Base-by-base conservation (phyloP, 2,797 vertebrate species). In the Schizopygopsis pylzovi region DNA sequence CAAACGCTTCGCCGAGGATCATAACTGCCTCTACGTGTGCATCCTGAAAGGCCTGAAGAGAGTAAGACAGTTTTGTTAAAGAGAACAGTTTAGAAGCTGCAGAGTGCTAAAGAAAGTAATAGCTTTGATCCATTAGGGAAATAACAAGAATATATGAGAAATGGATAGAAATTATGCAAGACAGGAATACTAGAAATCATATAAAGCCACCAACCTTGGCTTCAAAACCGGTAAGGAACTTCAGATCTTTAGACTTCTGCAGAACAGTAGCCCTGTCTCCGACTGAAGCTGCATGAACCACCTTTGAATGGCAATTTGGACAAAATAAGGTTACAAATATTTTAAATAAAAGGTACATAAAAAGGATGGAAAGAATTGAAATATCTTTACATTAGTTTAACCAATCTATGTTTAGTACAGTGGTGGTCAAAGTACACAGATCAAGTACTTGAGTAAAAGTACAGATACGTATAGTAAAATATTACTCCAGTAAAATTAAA, bases 191-290 rank as follows among this genome's bases (percentile, higher is more conserved):
- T 59, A 11, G 45, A 6, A 9, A 49, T 9, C 6, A 49, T 4
- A 10, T 43, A 73, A 67, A 18, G 10, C 85, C 86, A 28, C 92
- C 90, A 63, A 97, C 97, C 96, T 98, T 97, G 68, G 96, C 93
- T 92, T 98, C 97, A n/a, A 96, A 97, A 45, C 97, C 97, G 0
- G 97, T 97, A 81, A 98, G 94, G 91, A 98, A 97, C 87, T 95
- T 97, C 79, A 98, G 93, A 78, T 97, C 97, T 77, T 87, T 95
- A 0, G 97, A 98, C 90, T 98, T 98, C 87, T 94, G 93, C 0
- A 98, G 94, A 86, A 98, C 96, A 0, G 92, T 95, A 2, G 89
- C 95, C 85, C 95, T 89, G 93, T 98, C 95, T 0, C 97, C 95
- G 0, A 96, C 89, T 0, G 97, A 96, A 0, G 97, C 97, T 0